Base-by-base conservation (phyloP, 2,113 vertebrate species). In the Leiothrix lutea region DNA sequence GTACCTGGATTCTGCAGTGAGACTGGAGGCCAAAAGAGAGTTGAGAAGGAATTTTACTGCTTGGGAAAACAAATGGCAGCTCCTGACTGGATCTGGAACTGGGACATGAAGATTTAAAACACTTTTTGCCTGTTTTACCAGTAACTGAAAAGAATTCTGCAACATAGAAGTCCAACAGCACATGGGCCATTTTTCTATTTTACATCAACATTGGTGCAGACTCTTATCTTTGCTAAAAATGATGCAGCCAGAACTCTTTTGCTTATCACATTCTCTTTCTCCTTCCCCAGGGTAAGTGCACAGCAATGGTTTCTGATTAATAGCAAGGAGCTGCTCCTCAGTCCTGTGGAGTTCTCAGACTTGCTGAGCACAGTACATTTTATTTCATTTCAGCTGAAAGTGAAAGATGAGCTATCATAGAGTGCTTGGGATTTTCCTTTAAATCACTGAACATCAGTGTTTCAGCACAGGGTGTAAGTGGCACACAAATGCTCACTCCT, bases 241-340 rank as follows among this genome's bases (percentile, higher is more conserved):
- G 44, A 89, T 77, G 61, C 67, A 74, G 61, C 17, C 64, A 75
- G 53, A 42, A 33, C 82, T 83, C 72, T 89, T 73, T 38, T 67
- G 48, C 86, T 96, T 79, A 92, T 94, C 83, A 58, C 48, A 58
- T 62, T 90, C 60, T 57, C 42, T 21, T 78, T 73, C 54, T 83
- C 78, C 31, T 64, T 92, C 69, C 57, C 75, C 0, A 0, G 26
- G 62, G 56, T 75, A 64, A 88, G 53, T 18, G 84, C 80, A 66
- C 53, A 85, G 87, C 81, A 62, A 14, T 40, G 51, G 61, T 61
- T 95, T 83, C 91, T 94, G 82, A 94, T 94, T 70, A 92, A 92
- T 61, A 94, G 61, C 38, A 53, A 47, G 85, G 77, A 71, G 48
- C 66, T 56, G 29, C 54, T 88, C 78, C 74, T 82, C 2, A 1